Percentiles rank a stretch among this genome's conserved stretches.
Evolutionary conservation across 2,797 vertebrate genomes (phyloP).

Genomic region (Chaunax sp.): DNA sequence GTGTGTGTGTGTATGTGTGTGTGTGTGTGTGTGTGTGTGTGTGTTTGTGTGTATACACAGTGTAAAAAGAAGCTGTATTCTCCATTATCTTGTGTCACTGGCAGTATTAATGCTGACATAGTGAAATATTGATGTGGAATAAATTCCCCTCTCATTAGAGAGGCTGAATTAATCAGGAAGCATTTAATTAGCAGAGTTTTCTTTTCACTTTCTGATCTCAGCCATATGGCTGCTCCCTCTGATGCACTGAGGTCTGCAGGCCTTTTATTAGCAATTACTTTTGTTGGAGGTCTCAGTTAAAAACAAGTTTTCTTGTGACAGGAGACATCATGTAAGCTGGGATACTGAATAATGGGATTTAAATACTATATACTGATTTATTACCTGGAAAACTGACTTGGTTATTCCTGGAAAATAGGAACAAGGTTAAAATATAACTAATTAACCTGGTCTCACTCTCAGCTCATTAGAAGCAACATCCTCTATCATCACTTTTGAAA

Average conservation of each 20-base stretch:
- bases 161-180: conserved; percentile 80
- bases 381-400: no score
- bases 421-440: no score
- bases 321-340: no score
- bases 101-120: conserved; percentile 74
- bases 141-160: conserved; percentile 82
- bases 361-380: no score
- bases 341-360: no score
- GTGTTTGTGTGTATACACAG: conserved; percentile 6
- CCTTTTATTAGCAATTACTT: conserved; percentile 67
- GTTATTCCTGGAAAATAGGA: no score
- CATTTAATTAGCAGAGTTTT: conserved; percentile 80
- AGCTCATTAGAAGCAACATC: no score
- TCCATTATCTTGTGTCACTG: conserved; percentile 56
- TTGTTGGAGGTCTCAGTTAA: conserved; percentile 45
- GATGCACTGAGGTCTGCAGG: conserved; percentile 62
- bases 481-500: no score
- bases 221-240: conserved; percentile 73
- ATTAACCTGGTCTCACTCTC: no score
- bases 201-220: conserved; percentile 74
- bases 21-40: neutral
- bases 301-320: conserved; percentile 36
- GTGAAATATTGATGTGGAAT: conserved; percentile 81
- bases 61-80: conserved; percentile 37
- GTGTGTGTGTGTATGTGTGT: neutral